Evolutionary conservation across 2,888 invertebrate genomes (phyloP).

Genomic region (Caenorhabditis sp.): DNA sequence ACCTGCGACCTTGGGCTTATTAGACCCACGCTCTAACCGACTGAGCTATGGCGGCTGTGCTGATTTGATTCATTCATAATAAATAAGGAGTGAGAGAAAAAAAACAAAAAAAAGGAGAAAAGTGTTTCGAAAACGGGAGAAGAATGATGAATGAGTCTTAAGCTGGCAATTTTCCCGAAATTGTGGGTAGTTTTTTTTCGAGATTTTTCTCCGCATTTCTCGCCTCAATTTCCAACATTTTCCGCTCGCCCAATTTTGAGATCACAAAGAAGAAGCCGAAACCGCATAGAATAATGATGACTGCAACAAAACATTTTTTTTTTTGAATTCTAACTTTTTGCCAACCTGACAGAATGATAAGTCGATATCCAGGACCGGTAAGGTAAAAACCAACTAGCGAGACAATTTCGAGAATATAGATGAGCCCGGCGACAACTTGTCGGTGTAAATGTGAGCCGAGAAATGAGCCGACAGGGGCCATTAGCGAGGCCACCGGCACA

Average conservation of each 20-base stretch:
- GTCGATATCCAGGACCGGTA: conserved; percentile 49
- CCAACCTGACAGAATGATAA: conserved; percentile 10
- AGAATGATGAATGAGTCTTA: neutral
- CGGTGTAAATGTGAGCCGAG: conserved; percentile 30
- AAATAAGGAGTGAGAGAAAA: neutral
- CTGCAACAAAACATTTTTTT: conserved; percentile 2
- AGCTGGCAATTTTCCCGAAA: neutral
- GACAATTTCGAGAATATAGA: conserved; percentile 56
- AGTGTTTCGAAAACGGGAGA: neutral
- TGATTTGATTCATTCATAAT: neutral
- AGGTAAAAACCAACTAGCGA: conserved; percentile 57
- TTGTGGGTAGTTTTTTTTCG: neutral
- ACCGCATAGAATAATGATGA: conserved; percentile 10
- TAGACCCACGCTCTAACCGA: conserved; percentile 70
- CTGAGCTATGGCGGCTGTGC: conserved; percentile 63
- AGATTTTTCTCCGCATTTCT: neutral
- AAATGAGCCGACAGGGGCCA: conserved; percentile 22
- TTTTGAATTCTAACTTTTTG: neutral
- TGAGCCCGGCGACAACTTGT: conserved; percentile 54
- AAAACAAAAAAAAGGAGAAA: neutral
- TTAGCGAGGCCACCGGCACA: conserved; percentile 18
- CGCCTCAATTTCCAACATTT: conserved; percentile 8
- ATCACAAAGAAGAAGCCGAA: conserved; percentile 21
- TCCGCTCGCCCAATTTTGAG: conserved; percentile 11
- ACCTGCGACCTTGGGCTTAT: conserved; percentile 70